A percentile compares a stretch with the other conserved stretches of the same genome.
These are phyloP conservation scores for Megalonaias nervosa DNA, from an alignment of 1,140 invertebrate species.

Conservation along the genomic window DNA sequence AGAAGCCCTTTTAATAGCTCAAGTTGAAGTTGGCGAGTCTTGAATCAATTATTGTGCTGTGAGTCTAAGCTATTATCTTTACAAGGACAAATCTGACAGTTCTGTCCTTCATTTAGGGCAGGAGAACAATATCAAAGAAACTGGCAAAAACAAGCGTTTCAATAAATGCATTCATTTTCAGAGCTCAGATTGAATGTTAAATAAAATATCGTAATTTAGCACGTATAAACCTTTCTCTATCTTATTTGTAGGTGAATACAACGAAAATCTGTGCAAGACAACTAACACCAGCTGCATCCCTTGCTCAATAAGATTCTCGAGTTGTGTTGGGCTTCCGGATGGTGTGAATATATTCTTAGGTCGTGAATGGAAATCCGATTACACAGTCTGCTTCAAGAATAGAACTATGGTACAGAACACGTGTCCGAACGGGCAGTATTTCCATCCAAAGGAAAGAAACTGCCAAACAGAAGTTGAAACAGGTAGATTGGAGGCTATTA, in stretches of 20 bases:
- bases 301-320: conserved; percentile 32
- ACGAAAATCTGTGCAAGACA: conserved; percentile 29
- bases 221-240: background rate
- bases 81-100: no score
- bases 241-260: conserved; percentile 38
- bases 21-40: no score
- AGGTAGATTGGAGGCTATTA: background rate
- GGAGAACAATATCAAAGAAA: no score
- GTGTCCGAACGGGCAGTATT: conserved; percentile 22
- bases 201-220: no score
- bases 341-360: conserved; percentile 29
- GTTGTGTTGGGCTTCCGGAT: conserved; percentile 33
- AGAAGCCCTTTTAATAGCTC: no score
- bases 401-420: conserved; percentile 28
- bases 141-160: no score
- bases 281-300: conserved; percentile 25
- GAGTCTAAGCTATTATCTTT: no score
- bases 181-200: no score
- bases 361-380: conserved; percentile 34
- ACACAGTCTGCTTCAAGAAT: conserved; percentile 39
- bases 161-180: no score
- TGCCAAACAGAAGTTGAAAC: conserved; percentile 18
- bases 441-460: conserved; percentile 26
- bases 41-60: no score
- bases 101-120: no score